Evolutionary conservation across 2,797 vertebrate genomes (phyloP).

Genomic region (Fistularia tabacaria): DNA sequence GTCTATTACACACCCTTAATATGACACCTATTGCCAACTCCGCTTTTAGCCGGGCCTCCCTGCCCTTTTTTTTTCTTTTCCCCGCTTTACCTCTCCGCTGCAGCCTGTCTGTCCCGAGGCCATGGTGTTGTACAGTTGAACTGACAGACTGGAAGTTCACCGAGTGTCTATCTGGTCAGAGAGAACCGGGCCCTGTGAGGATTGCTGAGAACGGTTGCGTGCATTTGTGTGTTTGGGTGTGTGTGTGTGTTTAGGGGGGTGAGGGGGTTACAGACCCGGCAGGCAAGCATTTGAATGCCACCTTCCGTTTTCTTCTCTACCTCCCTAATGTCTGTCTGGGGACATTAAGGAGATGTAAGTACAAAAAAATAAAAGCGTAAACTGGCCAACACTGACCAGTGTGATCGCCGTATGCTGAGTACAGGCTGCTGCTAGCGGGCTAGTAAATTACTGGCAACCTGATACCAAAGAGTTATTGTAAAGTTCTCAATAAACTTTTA

Average conservation of each 20-base stretch:
- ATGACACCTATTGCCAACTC: constrained; percentile 67
- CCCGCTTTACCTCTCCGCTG: constrained; percentile 39
- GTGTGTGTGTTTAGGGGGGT: not conserved
- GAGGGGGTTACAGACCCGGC: constrained; percentile 23
- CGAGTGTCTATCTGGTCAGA: constrained; percentile 54
- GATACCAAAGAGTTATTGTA: no score
- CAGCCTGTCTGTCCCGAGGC: constrained; percentile 63
- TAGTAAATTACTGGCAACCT: no score
- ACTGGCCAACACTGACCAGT: no score
- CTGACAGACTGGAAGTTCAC: constrained; percentile 70
- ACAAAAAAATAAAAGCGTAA: no score
- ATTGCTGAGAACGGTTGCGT: constrained; percentile 1
- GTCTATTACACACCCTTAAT: constrained; percentile 71
- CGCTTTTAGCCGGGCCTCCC: constrained; percentile 56
- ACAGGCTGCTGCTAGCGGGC: no score
- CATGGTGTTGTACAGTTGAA: constrained; percentile 67
- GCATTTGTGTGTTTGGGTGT: no score
- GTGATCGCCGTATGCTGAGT: no score
- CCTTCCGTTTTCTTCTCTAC: not conserved
- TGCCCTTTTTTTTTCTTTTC: constrained; percentile 32
- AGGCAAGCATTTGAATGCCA: constrained; percentile 26
- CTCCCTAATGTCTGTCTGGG: not conserved
- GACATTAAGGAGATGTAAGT: no score
- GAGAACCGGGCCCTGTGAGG: constrained; percentile 52
- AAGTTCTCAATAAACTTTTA: no score